phyloP scores from a whole-genome alignment of 1,140 invertebrate genomes.

The Euglossa dilemma region DNA sequence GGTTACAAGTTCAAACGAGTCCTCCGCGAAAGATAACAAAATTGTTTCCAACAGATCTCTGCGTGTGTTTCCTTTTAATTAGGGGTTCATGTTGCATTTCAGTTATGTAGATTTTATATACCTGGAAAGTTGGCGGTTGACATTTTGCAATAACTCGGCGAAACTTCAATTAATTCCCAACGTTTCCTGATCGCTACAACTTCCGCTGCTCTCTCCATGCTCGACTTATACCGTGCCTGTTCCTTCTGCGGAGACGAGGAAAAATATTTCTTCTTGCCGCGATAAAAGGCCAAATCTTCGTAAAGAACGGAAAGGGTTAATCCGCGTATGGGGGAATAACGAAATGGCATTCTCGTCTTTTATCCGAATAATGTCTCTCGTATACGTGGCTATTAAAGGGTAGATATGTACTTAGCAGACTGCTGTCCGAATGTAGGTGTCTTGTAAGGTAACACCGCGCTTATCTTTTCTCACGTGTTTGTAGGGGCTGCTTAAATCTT shows the following conservation, averaged over 20 bases:
- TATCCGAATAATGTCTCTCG: neutral
- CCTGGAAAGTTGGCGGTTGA: neutral
- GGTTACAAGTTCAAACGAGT: neutral
- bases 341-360: constrained; percentile 1
- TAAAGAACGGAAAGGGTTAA: neutral
- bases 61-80: neutral
- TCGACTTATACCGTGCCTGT: neutral
- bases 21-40: neutral
- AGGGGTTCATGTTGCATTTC: neutral
- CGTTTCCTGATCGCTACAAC: constrained; percentile 8
- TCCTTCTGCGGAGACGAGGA: neutral
- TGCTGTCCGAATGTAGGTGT: constrained; percentile 15
- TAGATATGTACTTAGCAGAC: neutral
- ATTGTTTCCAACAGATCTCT: neutral
- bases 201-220: neutral
- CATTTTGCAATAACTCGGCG: neutral
- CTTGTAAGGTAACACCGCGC: neutral
- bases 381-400: neutral
- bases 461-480: constrained; percentile 33
- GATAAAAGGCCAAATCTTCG: neutral
- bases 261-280: neutral
- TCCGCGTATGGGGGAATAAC: neutral
- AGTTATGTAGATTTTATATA: constrained; percentile 1
- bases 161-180: neutral
- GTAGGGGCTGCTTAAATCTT: constrained; percentile 10